A percentile compares a stretch with the other conserved stretches of the same genome.
phyloP scores from a whole-genome alignment of 2,888 invertebrate genomes.

The Neoascia interrupta region DNA sequence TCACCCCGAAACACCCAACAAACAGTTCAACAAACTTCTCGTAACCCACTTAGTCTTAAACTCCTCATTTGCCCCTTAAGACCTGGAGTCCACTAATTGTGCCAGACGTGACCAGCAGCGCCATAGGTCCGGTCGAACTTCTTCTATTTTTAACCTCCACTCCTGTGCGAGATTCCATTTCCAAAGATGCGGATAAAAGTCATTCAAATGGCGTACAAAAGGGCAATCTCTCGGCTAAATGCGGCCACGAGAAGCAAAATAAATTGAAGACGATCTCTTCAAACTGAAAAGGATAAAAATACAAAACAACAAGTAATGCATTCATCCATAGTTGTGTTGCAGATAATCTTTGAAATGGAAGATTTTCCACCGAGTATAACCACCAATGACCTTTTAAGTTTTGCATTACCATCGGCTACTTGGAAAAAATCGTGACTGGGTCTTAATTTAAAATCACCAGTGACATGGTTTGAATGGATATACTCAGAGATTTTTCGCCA shows the following conservation, averaged over 20 bases:
- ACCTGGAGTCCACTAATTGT: too few relatives aligned
- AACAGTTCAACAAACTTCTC: too few relatives aligned
- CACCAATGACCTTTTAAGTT: constrained; percentile 41
- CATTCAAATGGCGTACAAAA: constrained; percentile 16
- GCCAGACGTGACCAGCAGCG: too few relatives aligned
- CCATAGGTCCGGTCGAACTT: too few relatives aligned
- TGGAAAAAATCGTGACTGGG: constrained; percentile 52
- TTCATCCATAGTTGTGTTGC: constrained; percentile 16
- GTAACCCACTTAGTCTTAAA: too few relatives aligned
- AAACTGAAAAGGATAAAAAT: constrained; percentile 10
- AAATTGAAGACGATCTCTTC: constrained; percentile 47
- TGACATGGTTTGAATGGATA: constrained; percentile 24
- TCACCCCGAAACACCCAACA: too few relatives aligned
- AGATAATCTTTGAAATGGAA: constrained; percentile 1
- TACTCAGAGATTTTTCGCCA: too few relatives aligned
- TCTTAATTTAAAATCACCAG: constrained; percentile 50
- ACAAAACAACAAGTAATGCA: too few relatives aligned
- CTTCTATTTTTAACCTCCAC: too few relatives aligned
- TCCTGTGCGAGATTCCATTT: too few relatives aligned
- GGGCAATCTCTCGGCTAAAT: background rate
- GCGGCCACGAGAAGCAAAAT: constrained; percentile 20
- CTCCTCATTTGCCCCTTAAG: too few relatives aligned
- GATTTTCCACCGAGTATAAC: background rate
- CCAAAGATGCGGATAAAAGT: constrained; percentile 60
- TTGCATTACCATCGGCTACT: constrained; percentile 10